A percentile compares a stretch with the other conserved stretches of the same genome.
phyloP scores from a whole-genome alignment of 2,797 vertebrate species.

The Sternotherus odoratus region DNA sequence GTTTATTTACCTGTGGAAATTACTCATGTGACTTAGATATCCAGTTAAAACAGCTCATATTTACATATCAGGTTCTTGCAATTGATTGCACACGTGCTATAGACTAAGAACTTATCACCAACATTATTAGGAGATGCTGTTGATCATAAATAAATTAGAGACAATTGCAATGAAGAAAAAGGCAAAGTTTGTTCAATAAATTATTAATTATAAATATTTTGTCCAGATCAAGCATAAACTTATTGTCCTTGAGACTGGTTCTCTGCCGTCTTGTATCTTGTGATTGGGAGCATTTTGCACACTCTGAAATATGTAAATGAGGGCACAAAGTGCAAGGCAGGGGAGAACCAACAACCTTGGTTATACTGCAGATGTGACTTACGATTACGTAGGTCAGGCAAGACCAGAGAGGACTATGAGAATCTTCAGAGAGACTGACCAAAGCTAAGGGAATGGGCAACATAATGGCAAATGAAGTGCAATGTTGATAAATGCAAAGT shows the following conservation, averaged over 20 bases:
- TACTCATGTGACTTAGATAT: not conserved
- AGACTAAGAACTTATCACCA: not conserved
- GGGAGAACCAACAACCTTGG: no score
- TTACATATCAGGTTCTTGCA: not conserved
- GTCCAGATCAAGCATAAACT: not conserved
- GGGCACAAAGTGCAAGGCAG: no score
- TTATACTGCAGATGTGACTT: no score
- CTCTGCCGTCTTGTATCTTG: not conserved
- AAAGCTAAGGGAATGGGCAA: not conserved
- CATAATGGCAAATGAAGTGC: not conserved
- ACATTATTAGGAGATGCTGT: not conserved
- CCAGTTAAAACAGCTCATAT: not conserved
- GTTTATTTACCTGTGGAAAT: not conserved
- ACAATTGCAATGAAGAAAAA: not conserved
- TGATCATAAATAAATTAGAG: not conserved
- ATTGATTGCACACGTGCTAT: not conserved
- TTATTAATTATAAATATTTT: not conserved
- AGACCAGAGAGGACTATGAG: not conserved
- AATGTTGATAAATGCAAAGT: not conserved
- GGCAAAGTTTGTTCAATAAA: not conserved
- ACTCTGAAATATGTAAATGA: not conserved
- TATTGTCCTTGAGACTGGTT: not conserved
- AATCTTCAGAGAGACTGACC: not conserved
- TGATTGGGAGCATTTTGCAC: not conserved
- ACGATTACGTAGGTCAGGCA: not conserved